Base-by-base conservation (phyloP, 2,888 invertebrate genomes). In the Philopedon plagiatum region DNA sequence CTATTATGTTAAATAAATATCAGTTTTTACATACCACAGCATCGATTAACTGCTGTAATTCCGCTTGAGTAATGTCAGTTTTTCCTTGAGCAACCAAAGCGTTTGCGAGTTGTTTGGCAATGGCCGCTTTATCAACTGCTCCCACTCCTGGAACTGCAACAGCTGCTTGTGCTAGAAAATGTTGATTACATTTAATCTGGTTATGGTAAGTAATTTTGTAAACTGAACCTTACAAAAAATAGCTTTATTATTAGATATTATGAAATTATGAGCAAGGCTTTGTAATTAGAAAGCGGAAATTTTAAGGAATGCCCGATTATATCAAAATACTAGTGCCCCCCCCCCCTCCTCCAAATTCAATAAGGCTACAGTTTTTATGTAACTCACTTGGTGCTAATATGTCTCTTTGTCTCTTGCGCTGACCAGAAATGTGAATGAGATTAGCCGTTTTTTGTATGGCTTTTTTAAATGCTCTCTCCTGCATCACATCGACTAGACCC, bases 41-140 rank as follows among this genome's bases (percentile, higher is more conserved):
- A 78, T 94, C 93, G 29, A 95, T 92, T 0, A 95, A 87, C 75
- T 92, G 91, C 78, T 94, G 93, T 73, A 95, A 86, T 80, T 95
- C 94, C 60, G 90, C 91, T 62, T 93, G 91, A 3, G 93, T 91
- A 5, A 95, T 92, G 84, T 95, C 92, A 0, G 93, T 92, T 83
- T 93, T 91, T 51, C 95, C 95, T 84, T 94, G 93, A 15, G 91
- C 90, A 8, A 94, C 87, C 41, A 96, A 86, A 0, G 93, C 93
- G 26, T 91, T 91, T 0, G 95, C 94, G 84, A 95, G 91, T 83
- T 94, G 94, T 78, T 91, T 90, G 0, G 95, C 94, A 76, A 95
- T 93, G 62, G 93, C 90, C 26, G 91, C 91, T 78, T 94, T 92
- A 81, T 95, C 94, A 68, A 94, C 91, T 0, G 90, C 88, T 19